phyloP scores from a whole-genome alignment of 2,797 vertebrate species.

The Chelon labrosus region DNA sequence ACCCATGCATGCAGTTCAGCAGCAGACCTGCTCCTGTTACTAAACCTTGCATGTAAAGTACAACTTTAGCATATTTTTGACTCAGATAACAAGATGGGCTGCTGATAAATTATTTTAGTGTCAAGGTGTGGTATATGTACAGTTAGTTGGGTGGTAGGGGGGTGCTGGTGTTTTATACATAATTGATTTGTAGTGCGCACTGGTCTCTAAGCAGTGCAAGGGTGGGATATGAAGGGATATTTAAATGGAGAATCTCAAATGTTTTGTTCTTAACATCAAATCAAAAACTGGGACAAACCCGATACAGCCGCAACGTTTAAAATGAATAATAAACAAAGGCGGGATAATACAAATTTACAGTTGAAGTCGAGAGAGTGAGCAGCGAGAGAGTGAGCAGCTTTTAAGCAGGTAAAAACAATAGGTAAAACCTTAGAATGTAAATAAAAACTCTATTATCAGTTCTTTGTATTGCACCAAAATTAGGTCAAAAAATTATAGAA shows the following conservation, averaged over 20 bases:
- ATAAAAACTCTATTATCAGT: too few species aligned
- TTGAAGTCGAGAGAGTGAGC: too few species aligned
- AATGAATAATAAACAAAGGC: too few species aligned
- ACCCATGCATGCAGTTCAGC: constrained; percentile 1
- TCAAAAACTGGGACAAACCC: neutral
- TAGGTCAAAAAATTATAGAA: too few species aligned
- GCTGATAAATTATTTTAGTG: fast-evolving
- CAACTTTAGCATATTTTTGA: neutral
- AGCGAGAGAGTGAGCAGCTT: too few species aligned
- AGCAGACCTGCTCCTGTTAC: constrained; percentile 1
- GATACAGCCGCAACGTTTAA: too few species aligned
- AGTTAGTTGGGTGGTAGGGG: neutral
- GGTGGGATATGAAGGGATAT: neutral
- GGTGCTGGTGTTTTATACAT: neutral
- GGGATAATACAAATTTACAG: too few species aligned
- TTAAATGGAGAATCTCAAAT: too few species aligned
- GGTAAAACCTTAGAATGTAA: too few species aligned
- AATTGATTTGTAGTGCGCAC: neutral
- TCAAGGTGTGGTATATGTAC: neutral
- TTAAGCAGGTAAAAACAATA: too few species aligned
- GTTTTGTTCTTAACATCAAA: neutral
- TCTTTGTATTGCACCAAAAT: too few species aligned
- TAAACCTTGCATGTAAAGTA: neutral
- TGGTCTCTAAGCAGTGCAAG: neutral
- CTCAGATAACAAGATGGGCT: neutral